Percentiles rank a stretch among this genome's conserved stretches.
These are phyloP conservation scores for Chondrilla cf. caribensis DNA, from an alignment of 37 sponge, comb jelly and placozoan genomes.

Conservation along the genomic window DNA sequence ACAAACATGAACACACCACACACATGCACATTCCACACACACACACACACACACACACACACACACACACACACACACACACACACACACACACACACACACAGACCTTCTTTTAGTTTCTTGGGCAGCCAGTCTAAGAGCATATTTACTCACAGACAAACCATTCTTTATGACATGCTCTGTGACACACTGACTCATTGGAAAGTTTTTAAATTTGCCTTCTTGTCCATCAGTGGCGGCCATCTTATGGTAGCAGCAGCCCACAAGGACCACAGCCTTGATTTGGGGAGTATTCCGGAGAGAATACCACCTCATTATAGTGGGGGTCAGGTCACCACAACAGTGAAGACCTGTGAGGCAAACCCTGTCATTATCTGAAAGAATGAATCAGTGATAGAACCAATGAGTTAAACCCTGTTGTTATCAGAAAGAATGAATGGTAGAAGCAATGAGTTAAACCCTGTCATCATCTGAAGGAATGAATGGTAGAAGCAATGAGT, in stretches of 20 bases:
- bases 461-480: too few species aligned
- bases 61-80: too few species aligned
- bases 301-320: slow-evolving; percentile 23
- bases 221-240: neutral
- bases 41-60: too few species aligned
- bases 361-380: slow-evolving; percentile 15
- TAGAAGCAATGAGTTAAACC: too few species aligned
- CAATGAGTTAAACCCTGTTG: too few species aligned
- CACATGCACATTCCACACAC: too few species aligned
- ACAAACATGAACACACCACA: too few species aligned
- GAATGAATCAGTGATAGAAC: neutral
- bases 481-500: too few species aligned
- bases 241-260: slow-evolving; percentile 89
- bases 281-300: slow-evolving; percentile 5
- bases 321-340: slow-evolving; percentile 71
- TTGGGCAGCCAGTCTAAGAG: slow-evolving; percentile 72
- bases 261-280: slow-evolving; percentile 42
- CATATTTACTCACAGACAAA: slow-evolving; percentile 39
- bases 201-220: slow-evolving; percentile 16
- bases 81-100: too few species aligned
- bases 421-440: too few species aligned
- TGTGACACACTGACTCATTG: slow-evolving; percentile 22
- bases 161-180: neutral
- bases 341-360: slow-evolving; percentile 80
- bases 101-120: slow-evolving; percentile 67